Base-by-base conservation (phyloP, 2,797 vertebrate species). In the Chiloscyllium punctatum region DNA sequence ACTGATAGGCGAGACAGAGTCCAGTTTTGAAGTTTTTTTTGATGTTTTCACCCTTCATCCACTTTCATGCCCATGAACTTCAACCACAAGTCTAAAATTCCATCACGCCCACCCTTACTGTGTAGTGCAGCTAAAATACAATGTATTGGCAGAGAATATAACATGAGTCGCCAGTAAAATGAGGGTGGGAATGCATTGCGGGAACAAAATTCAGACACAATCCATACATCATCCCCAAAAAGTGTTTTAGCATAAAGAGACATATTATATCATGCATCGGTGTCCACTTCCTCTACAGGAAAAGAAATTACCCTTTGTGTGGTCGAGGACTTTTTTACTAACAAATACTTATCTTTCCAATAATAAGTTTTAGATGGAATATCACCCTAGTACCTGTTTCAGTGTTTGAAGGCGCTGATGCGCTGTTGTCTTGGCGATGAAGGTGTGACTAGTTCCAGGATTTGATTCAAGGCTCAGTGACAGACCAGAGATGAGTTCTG, bases 401-500 rank as follows among this genome's bases (percentile, higher is more conserved):
- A 98, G 97, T 95, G 98, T 97, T 33, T 97, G 98, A 96, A 99
- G 98, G 1, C 98, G 98, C 97, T 99, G 99, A 95, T 98, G 97
- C 74, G 98, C 98, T 0, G 98, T 98, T 0, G 99, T 98, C 97
- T 98, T 99, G 96, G 99, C 99, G 0, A 99, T 97, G 97, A 99
- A 99, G 96, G 99, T 99, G 97, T 99, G 99, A 97, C 99, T 99
- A 96, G 98, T 99, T 48, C 98, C 99, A 0, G 99, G 99, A 96
- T 99, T 99, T 96, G 98, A 98, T 96, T 99, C 98, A 82, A 99
- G 98, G 4, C 98, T 98, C 96, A 99, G 98, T 0, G 98, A 97
- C 91, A 99, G 98, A 96, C 99, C 98, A 18, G 99, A 98, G 79
- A 99, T 96, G 95, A 98, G 98, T 96, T 99, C 98, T 68, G 98